phyloP scores from a whole-genome alignment of 2,888 invertebrate species.

The Leistus spinibarbis region DNA sequence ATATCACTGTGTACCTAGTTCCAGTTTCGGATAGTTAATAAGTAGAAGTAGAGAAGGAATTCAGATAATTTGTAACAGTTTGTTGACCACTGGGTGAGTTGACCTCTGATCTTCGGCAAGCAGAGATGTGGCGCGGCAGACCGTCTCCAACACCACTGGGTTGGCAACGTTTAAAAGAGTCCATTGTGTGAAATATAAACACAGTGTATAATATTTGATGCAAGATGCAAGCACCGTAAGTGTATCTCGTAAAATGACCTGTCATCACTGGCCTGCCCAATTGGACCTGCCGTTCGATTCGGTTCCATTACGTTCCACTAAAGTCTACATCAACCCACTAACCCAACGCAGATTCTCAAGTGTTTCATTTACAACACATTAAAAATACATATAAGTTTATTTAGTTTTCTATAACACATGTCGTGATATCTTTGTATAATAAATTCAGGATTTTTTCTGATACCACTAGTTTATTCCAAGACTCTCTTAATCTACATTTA shows the following conservation, averaged over 20 bases:
- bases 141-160: constrained; percentile 18
- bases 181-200: constrained; percentile 34
- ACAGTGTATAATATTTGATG: constrained; percentile 1
- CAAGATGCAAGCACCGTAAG: background rate
- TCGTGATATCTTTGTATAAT: too few relatives aligned
- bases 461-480: too few relatives aligned
- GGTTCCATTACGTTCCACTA: constrained; percentile 4
- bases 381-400: background rate
- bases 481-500: too few relatives aligned
- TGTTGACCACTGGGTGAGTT: constrained; percentile 11
- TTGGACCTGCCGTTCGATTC: constrained; percentile 1
- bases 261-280: constrained; percentile 10
- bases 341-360: constrained; percentile 48
- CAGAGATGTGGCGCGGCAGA: constrained; percentile 10
- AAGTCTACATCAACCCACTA: background rate
- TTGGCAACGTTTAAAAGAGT: constrained; percentile 20
- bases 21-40: too few relatives aligned
- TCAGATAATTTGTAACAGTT: background rate
- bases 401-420: too few relatives aligned
- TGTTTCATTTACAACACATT: constrained; percentile 51
- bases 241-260: constrained; percentile 9
- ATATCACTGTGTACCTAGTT: too few relatives aligned
- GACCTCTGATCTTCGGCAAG: constrained; percentile 29
- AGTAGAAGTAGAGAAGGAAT: too few relatives aligned
- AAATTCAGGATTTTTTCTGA: too few relatives aligned